Evolutionary conservation across 2,113 vertebrate genomes (phyloP).

Genomic region (Gracilinanus agilis): DNA sequence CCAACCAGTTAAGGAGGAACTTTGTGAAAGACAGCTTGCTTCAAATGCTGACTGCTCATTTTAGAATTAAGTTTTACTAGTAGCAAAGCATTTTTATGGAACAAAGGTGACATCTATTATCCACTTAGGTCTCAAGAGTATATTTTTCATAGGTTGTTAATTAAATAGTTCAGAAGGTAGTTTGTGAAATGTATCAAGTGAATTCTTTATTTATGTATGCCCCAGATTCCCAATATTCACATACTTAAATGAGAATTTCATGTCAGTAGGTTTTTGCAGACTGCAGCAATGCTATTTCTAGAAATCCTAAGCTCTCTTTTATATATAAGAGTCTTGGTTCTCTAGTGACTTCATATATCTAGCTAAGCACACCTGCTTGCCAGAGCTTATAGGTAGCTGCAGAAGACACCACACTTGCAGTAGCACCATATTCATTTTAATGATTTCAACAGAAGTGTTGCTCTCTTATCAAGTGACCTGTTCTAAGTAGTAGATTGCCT

Average conservation of each 20-base stretch:
- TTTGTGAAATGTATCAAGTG: slow-evolving; percentile 71
- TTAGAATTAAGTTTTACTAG: slow-evolving; percentile 77
- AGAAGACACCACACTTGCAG: slow-evolving; percentile 54
- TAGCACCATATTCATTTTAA: not conserved
- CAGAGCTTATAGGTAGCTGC: slow-evolving; percentile 56
- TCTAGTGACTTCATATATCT: slow-evolving; percentile 61
- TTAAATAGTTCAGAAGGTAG: slow-evolving; percentile 80
- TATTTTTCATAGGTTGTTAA: slow-evolving; percentile 80
- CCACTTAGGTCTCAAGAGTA: slow-evolving; percentile 69
- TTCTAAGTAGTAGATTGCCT: not conserved
- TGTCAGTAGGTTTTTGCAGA: slow-evolving; percentile 74
- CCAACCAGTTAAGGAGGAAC: slow-evolving; percentile 64
- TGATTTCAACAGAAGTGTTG: not conserved
- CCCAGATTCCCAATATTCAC: slow-evolving; percentile 71
- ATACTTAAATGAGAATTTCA: slow-evolving; percentile 74
- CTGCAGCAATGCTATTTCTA: slow-evolving; percentile 74
- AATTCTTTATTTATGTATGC: slow-evolving; percentile 73
- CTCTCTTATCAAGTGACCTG: not conserved
- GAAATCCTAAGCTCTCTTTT: slow-evolving; percentile 68
- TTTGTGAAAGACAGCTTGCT: slow-evolving; percentile 68
- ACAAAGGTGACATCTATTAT: slow-evolving; percentile 78
- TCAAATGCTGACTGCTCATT: slow-evolving; percentile 74
- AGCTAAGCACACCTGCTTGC: slow-evolving; percentile 68
- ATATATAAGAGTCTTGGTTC: slow-evolving; percentile 66
- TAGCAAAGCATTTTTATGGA: slow-evolving; percentile 77